Percentiles rank a stretch among this genome's conserved stretches.
Evolutionary conservation across 2,113 vertebrate species (phyloP).

Genomic region (Potamarius usumacintae): DNA sequence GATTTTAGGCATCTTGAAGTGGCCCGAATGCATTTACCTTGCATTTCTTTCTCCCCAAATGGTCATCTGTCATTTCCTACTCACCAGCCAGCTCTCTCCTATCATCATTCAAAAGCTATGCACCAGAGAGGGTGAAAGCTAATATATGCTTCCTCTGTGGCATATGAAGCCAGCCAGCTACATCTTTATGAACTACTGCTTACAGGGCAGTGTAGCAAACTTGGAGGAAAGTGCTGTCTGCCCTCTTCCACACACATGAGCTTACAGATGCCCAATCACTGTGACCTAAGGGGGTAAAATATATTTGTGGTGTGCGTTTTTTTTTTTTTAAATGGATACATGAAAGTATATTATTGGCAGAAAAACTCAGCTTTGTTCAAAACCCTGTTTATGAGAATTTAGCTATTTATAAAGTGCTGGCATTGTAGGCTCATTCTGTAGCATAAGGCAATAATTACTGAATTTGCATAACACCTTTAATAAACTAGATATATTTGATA

Average conservation of each 20-base stretch:
- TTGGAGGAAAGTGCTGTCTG: neutral
- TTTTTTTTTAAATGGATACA: neutral
- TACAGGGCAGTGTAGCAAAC: neutral
- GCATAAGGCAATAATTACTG: neutral
- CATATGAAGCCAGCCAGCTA: neutral
- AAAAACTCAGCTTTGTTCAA: neutral
- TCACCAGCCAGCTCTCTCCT: neutral
- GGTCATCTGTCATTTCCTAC: neutral
- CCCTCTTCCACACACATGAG: neutral
- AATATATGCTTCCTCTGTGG: neutral
- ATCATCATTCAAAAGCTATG: neutral
- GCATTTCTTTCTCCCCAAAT: neutral
- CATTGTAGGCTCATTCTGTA: neutral
- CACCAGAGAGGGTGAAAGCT: neutral
- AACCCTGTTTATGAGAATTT: neutral
- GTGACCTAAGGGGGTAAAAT: neutral
- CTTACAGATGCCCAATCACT: neutral
- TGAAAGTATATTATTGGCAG: neutral
- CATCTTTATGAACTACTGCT: neutral
- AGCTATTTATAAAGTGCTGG: neutral
- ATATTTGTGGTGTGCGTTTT: neutral
- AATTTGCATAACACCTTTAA: neutral
- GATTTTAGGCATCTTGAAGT: neutral
- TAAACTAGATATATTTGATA: neutral
- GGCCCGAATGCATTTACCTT: neutral